phyloP scores from a whole-genome alignment of 2,797 vertebrate genomes.

The Muscicapa striata region DNA sequence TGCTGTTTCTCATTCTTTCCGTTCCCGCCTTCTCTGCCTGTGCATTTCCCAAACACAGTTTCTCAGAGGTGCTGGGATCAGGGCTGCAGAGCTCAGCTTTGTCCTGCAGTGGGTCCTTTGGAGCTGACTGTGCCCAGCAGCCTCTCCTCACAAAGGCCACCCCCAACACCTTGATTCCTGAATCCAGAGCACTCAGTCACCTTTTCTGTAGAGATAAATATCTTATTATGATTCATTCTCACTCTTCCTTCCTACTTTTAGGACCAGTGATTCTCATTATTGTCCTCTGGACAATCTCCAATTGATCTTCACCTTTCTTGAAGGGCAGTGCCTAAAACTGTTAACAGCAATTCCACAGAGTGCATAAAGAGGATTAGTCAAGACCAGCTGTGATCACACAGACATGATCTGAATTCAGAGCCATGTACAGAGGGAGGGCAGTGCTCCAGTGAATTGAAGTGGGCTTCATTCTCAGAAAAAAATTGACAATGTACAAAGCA shows the following conservation, averaged over 20 bases:
- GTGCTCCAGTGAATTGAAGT: not conserved
- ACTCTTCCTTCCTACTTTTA: not conserved
- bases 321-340: not conserved
- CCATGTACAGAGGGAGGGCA: rapidly evolving
- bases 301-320: not conserved
- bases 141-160: not conserved
- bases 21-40: not conserved
- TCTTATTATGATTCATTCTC: not conserved
- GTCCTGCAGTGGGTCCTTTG: not conserved
- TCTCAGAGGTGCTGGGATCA: not conserved
- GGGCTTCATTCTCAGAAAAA: not conserved
- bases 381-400: not conserved
- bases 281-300: not conserved
- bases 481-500: not conserved
- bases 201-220: not conserved
- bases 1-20: not conserved
- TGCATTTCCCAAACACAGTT: not conserved
- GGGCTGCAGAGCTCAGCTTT: not conserved
- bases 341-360: not conserved
- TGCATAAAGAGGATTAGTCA: not conserved
- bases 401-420: not conserved
- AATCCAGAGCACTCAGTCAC: not conserved
- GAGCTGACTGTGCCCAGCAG: not conserved
- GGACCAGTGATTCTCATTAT: not conserved
- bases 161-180: not conserved